Base-by-base conservation (phyloP, 2,888 invertebrate genomes). In the Tupiocoris notatus region DNA sequence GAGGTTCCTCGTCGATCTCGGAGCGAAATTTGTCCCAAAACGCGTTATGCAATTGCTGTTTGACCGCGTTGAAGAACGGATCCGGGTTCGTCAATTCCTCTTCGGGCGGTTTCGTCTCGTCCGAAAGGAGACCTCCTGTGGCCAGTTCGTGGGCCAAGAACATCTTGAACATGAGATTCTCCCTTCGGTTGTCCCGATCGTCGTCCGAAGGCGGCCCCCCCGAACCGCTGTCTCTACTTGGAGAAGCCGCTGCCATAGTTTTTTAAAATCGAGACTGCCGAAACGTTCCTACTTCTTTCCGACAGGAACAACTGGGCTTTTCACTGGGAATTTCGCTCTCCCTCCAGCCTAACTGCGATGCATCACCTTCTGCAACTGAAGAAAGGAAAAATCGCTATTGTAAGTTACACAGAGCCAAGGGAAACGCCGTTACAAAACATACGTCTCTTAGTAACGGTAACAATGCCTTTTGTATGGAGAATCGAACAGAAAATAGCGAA, bases 1-100 rank as follows among this genome's bases (percentile, higher is more conserved):
- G 96, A 2, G 98, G 98, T 82, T 91, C 89, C 74, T 91, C 88
- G 1, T 87, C 86, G n/a, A 98, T 84, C 82, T 96, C 91, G 79
- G 90, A 88, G 23, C 90, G 86, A 67, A 98, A 84, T 66, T 93
- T 86, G 84, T 96, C 94, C 92, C 97, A 99, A 85, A 96, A 99
- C 0, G 95, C 97, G 84, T 91, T 91, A 82, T 94, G 94, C 89
- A 98, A 90, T 1, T 92, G 92, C 79, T 95, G 93, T 82, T 93
- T 92, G 0, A 97, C 92, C 79, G 89, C 87, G 82, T 91, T 91
- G 25, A 20, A 75, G 3, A 75, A 16, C 6, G 25, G 59, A 61
- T 67, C 61, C 18, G 59, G 24, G n/a, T 20, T 21, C 0, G 57
- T 21, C 0, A 74, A 57, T 57, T 74, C 74, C n/a, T 74, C 74